phyloP scores from a whole-genome alignment of 2,113 vertebrate species.

The Pelobates fuscus region DNA sequence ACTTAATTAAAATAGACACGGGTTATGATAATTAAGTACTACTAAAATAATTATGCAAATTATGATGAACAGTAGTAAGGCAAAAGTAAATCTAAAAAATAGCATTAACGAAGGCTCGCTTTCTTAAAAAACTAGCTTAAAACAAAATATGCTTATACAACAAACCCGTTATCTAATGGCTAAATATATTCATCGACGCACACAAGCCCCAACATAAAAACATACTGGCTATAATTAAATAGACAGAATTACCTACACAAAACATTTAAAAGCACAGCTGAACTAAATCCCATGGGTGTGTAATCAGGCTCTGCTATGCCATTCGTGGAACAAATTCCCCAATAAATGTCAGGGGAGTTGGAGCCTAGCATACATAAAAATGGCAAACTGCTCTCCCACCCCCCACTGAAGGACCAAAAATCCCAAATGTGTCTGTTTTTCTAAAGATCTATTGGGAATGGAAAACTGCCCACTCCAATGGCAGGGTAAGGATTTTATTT shows the following conservation, averaged over 20 bases:
- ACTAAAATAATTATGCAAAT: too few species aligned
- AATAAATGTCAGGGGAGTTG: conserved; percentile 2
- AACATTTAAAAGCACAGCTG: conserved; percentile 7
- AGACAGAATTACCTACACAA: not conserved
- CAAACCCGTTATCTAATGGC: too few species aligned
- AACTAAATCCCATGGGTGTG: conserved; percentile 3
- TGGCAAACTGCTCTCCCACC: not conserved
- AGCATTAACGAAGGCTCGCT: too few species aligned
- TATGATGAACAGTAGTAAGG: too few species aligned
- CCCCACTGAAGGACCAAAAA: not conserved
- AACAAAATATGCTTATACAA: too few species aligned
- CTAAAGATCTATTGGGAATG: too few species aligned
- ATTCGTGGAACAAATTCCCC: not conserved
- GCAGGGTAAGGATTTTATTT: too few species aligned
- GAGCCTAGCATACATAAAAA: not conserved
- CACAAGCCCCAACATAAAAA: not conserved
- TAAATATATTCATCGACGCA: not conserved
- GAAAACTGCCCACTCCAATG: too few species aligned
- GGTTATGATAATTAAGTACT: too few species aligned
- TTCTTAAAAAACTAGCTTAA: too few species aligned
- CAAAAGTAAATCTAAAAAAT: too few species aligned
- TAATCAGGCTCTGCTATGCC: conserved; percentile 10
- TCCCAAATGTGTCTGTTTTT: not conserved
- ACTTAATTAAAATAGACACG: too few species aligned
- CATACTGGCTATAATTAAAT: conserved; percentile 1